Base-by-base conservation (phyloP, 2,113 vertebrate species). In the Arenaria interpres region DNA sequence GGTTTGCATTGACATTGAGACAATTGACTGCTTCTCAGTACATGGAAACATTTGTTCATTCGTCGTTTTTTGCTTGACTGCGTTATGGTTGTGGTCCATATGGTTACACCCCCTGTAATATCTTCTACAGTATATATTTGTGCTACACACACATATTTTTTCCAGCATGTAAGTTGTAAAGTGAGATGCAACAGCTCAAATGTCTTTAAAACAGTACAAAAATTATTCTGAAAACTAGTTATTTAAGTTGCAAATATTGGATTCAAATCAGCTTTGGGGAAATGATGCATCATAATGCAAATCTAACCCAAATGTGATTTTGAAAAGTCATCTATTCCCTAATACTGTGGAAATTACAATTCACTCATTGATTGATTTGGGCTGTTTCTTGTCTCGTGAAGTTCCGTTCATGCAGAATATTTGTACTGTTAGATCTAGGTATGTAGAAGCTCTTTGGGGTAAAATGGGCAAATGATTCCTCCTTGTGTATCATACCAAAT, bases 251-350 rank as follows among this genome's bases (percentile, higher is more conserved):
- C 22, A 97, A 93, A 72, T 57, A 48, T 39, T 93, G 78, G 78
- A 81, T 74, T 59, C 19, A 37, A 14, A 43, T 59, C 69, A 88
- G 53, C 54, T 33, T 84, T 67, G 71, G 68, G 77, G 60, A 93
- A 91, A 91, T 81, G 77, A 67, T 93, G 63, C 57, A 64, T 54
- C 41, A 39, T 62, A n/a, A 87, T 30, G 39, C 35, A 89, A 96
- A 96, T 85, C 69, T 88, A 95, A 77, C 43, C 78, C 85, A 88
- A 96, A 71, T 90, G 91, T 67, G 35, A 79, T 71, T 82, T 82
- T 45, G 78, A 67, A 11, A 39, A 35, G 41, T 45, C 41, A 54
- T 32, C 30, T 64, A 18, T 73, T 64, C 30, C 16, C 14, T 63
- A 33, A 60, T 62, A 57, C 23, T 48, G 37, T 66, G 37, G 53